Base-by-base conservation (phyloP, 1,140 invertebrate genomes). In the Eurosta solidaginis region DNA sequence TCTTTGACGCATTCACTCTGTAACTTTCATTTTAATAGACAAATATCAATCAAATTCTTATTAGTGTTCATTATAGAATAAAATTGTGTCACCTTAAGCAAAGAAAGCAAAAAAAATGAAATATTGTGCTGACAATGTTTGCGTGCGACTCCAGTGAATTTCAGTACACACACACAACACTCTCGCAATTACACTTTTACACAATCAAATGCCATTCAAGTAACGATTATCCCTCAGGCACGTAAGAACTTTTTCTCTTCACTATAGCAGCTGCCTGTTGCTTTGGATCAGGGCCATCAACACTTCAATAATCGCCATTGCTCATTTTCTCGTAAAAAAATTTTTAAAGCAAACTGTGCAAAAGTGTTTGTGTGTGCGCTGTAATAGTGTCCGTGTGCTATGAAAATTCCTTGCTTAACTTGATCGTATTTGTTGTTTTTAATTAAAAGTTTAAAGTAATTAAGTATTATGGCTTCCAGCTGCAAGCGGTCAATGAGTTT, bases 361-460 rank as follows among this genome's bases (percentile, higher is more conserved):
- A n/a, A n/a, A 12, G 52, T 29, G 5, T 20, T n/a, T n/a, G n/a
- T n/a, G n/a, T n/a, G n/a, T n/a, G n/a, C n/a, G n/a, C n/a, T n/a
- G n/a, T n/a, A n/a, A n/a, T n/a, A n/a, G n/a, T n/a, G 33, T 42
- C 10, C 0, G 33, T 36, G 36, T 20, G 12, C 59, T 40, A 20
- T 68, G n/a, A n/a, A n/a, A n/a, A n/a, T n/a, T 0, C n/a, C 7
- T 40, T 29, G 17, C 33, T 68, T 68, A 20, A 29, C 59, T 42
- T n/a, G n/a, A n/a, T 33, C 59, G 7, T n/a, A 42, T 42, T 68
- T 20, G 59, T 68, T 68, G 59, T 20, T 29, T 68, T 40, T 68
- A 68, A 68, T 68, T 68, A 68, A 68, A 68, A 68, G 59, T 68
- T 40, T 68, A 68, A 68, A 68, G 33, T 68, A 68, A 63, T 63